Evolutionary conservation across 2,113 vertebrate genomes (phyloP), one percentile per base, ranked within the genome.

Genomic region (Genyomyrus donnyi): DNA sequence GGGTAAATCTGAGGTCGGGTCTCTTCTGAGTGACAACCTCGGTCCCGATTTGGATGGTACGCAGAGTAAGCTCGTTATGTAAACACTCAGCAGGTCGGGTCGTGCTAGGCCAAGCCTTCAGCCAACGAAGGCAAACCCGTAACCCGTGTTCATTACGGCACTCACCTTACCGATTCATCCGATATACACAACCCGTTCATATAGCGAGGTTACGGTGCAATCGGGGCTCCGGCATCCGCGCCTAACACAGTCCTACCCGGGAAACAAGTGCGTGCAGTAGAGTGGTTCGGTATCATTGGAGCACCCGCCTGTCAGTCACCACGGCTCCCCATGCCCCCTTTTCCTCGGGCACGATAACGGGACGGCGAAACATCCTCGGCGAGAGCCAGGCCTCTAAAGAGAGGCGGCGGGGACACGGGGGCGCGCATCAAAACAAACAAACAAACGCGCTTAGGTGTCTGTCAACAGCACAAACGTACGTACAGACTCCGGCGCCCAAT

Each of bases 271-370:
- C 83, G 24, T 11, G 42, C 3, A 85, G 13, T n/a, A 42, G 53
- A 77, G 70, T 17, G 48, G 45, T 7, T 56, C 45, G 0, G 85
- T 53, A 27, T 39, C 74, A 86, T 77, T 90, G 89, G 89, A 50
- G 56, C 84, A 19, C 27, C 39, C 46, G 27, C 56, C 53, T 77
- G 85, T 90, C 89, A 87, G 87, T 90, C 89, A 90, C 5, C 9
- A 35, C 45, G 10, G 80, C 24, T 19, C 66, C 31, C 9, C 62
- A 31, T 70, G 27, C n/a, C n/a, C 21, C 19, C 27, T 80, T 31
- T 42, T 42, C 31, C 84, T 85, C 89, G 62, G 48, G 42, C 46
- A 50, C 27, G 70, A 48, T 52, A 83, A 31, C 48, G 13, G 39
- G 27, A 24, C 42, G 70, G 46, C 45, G 35, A 13, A 53, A 56